Base-by-base conservation (phyloP, 2,113 vertebrate genomes). In the Cromileptes altivelis region DNA sequence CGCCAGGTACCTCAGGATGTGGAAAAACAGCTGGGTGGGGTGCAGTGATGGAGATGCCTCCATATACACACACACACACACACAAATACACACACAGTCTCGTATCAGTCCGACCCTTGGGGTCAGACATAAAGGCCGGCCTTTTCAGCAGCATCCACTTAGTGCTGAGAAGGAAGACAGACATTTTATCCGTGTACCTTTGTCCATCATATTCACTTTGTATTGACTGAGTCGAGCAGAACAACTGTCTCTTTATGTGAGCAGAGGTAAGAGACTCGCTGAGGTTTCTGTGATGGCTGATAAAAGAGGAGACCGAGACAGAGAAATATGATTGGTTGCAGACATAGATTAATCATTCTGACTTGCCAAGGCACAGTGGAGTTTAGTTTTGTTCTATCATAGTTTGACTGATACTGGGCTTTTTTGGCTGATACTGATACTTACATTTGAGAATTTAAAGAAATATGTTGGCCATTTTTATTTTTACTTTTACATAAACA, bases 111-210 rank as follows among this genome's bases (percentile, higher is more conserved):
- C 85, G 89, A 92, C 92, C 91, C 42, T 78, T 10, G 68, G 86
- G 93, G 93, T 94, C 91, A 94, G 88, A 92, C 89, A 68, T 87
- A 68, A 91, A 90, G 88, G 84, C 85, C 84, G 13, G 7, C 8
- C 91, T 87, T 94, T 94, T 94, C 91, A 94, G 90, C 92, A 94
- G 86, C 84, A 87, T 93, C 83, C 83, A 93, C 88, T 93, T 92
- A 93, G 82, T 49, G 64, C 75, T 11, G 70, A 87, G 85, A 75
- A 4, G 70, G 62, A 75, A 84, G 89, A 89, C 85, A 73, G 89
- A 86, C 75, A 45, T 78, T 65, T 87, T 80, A 81, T 84, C 85
- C 64, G 2, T 68, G 85, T 87, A 87, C 71, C 81, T 90, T 85
- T 82, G 85, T 86, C 85, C 75, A 49, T 91, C 87, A 63, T 80